Evolutionary conservation across 2,797 vertebrate species (phyloP).

Genomic region (Onychomys leucogaster): DNA sequence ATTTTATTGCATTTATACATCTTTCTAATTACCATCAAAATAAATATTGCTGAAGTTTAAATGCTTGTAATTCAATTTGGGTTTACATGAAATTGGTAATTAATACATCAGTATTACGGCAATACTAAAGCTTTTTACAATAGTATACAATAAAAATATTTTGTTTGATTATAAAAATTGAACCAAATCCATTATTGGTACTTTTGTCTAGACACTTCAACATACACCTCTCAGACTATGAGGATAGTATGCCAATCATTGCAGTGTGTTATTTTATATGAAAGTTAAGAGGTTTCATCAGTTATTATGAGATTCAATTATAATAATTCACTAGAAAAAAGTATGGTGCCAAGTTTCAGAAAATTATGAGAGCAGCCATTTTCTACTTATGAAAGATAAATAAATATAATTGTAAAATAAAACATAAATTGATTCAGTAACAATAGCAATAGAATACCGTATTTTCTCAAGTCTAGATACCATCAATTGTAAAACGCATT

Average conservation of each 20-base stretch:
- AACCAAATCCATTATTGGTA: background rate
- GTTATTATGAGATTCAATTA: background rate
- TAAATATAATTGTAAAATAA: conserved; percentile 35
- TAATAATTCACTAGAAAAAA: background rate
- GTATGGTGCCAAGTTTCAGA: conserved; percentile 7
- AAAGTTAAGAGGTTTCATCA: background rate
- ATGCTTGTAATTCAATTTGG: background rate
- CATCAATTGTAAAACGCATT: background rate
- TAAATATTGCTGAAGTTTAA: conserved; percentile 21
- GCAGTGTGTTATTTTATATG: background rate
- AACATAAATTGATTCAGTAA: background rate
- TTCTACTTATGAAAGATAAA: background rate
- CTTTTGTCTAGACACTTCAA: background rate
- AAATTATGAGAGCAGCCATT: background rate
- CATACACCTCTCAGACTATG: background rate
- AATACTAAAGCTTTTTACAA: background rate
- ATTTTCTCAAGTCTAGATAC: conserved; percentile 24
- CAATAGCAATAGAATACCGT: background rate
- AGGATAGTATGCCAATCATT: background rate
- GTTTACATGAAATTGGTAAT: conserved; percentile 20
- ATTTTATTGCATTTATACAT: background rate
- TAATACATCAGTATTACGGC: background rate
- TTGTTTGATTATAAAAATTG: background rate
- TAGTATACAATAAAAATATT: background rate
- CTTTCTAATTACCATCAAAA: background rate